Percentiles rank a stretch among this genome's conserved stretches.
Conservation (phyloP, 1,140 invertebrate species). For the Marisa cornuarietis region DNA sequence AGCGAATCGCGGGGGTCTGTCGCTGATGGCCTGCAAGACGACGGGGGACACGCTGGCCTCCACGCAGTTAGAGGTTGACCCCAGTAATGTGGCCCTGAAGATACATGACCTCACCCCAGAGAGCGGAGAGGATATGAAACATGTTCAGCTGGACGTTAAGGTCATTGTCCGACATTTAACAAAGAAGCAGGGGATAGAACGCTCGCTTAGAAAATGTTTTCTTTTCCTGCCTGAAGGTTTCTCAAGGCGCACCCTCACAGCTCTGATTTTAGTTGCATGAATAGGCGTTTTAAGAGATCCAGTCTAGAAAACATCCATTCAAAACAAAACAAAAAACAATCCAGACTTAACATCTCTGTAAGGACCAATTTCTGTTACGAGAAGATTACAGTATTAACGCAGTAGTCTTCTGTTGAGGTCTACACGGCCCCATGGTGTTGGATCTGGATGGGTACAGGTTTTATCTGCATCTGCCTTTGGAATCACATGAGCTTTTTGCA, state of each 20-base stretch:
- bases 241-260: not conserved
- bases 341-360: too few relatives aligned
- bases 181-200: not conserved
- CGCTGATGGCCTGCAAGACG: not conserved
- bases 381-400: too few relatives aligned
- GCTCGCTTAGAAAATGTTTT: not conserved
- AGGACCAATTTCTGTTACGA: too few relatives aligned
- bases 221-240: not conserved
- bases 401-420: too few relatives aligned
- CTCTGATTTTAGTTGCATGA: not conserved
- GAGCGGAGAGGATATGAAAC: not conserved
- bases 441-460: too few relatives aligned
- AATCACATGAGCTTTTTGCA: too few relatives aligned
- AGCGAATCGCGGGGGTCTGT: not conserved
- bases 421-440: too few relatives aligned
- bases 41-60: not conserved
- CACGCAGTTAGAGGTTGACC: not conserved
- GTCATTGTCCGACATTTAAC: not conserved
- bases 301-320: too few relatives aligned
- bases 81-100: not conserved
- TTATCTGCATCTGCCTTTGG: too few relatives aligned
- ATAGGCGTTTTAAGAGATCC: too few relatives aligned
- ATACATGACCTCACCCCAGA: not conserved
- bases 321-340: too few relatives aligned
- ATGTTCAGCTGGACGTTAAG: constrained; percentile 2